These are phyloP conservation scores for Thalassophryne amazonica DNA, from an alignment of 2,797 vertebrate species.

Conservation along the genomic window DNA sequence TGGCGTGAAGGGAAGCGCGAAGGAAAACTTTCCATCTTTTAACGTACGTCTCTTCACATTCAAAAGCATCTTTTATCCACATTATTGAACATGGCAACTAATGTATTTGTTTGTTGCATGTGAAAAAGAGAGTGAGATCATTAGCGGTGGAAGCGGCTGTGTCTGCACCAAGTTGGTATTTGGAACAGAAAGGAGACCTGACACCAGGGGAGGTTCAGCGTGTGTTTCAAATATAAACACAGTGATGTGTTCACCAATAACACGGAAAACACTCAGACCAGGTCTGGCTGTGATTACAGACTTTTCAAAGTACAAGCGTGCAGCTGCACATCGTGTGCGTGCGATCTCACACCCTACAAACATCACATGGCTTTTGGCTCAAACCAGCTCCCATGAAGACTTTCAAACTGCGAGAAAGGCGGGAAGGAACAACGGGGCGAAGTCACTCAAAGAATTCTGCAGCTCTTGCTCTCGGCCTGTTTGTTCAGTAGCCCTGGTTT, in stretches of 20 bases:
- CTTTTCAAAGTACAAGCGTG: background rate
- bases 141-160: slow-evolving; percentile 21
- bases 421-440: slow-evolving; percentile 20
- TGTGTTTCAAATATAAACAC: slow-evolving; percentile 67
- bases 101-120: background rate
- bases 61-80: background rate
- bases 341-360: slow-evolving; percentile 1
- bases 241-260: slow-evolving; percentile 66
- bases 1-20: slow-evolving; percentile 12
- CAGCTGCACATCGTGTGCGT: background rate
- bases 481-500: slow-evolving; percentile 61
- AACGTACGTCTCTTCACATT: background rate
- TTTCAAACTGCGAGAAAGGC: slow-evolving; percentile 32
- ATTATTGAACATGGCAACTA: background rate
- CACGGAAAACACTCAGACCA: slow-evolving; percentile 37
- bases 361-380: slow-evolving; percentile 25
- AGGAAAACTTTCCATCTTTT: slow-evolving; percentile 6
- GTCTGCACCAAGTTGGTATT: slow-evolving; percentile 7
- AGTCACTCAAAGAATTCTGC: slow-evolving; percentile 53
- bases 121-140: slow-evolving; percentile 3
- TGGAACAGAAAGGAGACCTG: slow-evolving; percentile 18
- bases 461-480: slow-evolving; percentile 42
- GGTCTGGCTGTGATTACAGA: slow-evolving; percentile 19
- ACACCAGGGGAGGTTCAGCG: slow-evolving; percentile 37
- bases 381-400: slow-evolving; percentile 41